A percentile compares a stretch with the other conserved stretches of the same genome.
Evolutionary conservation across 30 jellyfish, hydroid and myxozoan species (phyloP).

Genomic region (Aurelia sp.): DNA sequence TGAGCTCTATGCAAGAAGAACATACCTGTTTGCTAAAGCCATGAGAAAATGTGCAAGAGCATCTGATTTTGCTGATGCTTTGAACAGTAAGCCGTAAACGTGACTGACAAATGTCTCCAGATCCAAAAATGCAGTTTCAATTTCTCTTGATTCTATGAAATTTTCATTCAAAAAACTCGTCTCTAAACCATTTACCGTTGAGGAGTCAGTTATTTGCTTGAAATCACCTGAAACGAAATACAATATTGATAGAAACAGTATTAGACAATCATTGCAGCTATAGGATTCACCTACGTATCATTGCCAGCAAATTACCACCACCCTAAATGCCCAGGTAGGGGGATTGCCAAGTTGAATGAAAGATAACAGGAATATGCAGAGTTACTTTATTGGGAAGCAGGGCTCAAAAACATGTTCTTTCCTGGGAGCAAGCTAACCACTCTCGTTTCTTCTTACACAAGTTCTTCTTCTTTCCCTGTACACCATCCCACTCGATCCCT

Average conservation of each 20-base stretch:
- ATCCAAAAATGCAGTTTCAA: slow-evolving; percentile 19
- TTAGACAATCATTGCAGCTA: neutral
- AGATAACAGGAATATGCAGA: no score
- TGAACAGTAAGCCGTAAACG: slow-evolving; percentile 46
- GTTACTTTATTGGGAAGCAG: no score
- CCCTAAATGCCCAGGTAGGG: no score
- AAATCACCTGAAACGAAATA: slow-evolving; percentile 7
- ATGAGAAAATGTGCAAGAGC: slow-evolving; percentile 69
- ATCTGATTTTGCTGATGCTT: slow-evolving; percentile 61
- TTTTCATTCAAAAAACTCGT: slow-evolving; percentile 21
- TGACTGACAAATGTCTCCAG: slow-evolving; percentile 51
- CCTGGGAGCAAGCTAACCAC: no score
- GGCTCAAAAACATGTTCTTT: no score
- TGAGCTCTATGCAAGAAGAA: neutral
- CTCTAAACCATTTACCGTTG: neutral
- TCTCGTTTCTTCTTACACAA: no score
- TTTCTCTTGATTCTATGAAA: slow-evolving; percentile 12
- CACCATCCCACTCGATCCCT: no score
- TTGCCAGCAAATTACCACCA: no score
- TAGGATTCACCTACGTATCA: no score
- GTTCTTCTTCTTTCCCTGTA: no score
- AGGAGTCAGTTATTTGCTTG: neutral
- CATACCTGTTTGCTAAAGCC: slow-evolving; percentile 78
- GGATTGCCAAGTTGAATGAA: no score
- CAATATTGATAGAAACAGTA: neutral